Conservation (phyloP, 2,888 invertebrate species). For the Cephus runcator region DNA sequence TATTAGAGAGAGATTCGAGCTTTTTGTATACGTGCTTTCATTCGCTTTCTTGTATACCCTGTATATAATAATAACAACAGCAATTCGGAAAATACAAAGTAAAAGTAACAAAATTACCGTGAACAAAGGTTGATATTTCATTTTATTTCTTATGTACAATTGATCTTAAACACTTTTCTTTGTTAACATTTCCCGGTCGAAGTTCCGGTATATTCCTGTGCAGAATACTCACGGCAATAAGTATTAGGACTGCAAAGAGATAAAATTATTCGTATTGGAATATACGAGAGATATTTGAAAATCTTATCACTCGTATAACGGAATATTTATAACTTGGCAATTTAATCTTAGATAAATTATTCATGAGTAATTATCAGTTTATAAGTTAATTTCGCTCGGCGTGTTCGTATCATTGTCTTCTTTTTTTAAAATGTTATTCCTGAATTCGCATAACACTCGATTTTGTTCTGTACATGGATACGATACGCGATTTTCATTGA, state of each 20-base stretch:
- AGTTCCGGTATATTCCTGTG: too few species aligned
- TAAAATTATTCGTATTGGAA: neutral
- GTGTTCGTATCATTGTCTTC: neutral
- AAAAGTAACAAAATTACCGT: neutral
- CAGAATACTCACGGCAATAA: too few species aligned
- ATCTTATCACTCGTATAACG: neutral
- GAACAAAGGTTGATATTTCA: neutral
- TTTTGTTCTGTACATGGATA: neutral
- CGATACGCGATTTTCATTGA: neutral
- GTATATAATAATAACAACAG: neutral
- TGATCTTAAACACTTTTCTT: neutral
- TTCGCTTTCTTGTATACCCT: neutral
- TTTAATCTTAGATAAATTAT: neutral
- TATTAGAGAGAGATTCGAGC: neutral
- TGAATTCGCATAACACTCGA: neutral
- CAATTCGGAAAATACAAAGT: neutral
- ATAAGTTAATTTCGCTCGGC: neutral
- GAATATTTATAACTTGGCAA: neutral
- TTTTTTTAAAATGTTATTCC: neutral
- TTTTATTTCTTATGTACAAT: neutral
- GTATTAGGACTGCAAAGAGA: too few species aligned
- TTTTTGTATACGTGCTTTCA: neutral
- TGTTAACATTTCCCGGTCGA: neutral
- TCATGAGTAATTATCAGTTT: too few species aligned
- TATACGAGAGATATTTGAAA: neutral